Percentiles rank a stretch among this genome's conserved stretches.
Conservation (phyloP, 2,797 vertebrate species). For the Bufotes viridis region DNA sequence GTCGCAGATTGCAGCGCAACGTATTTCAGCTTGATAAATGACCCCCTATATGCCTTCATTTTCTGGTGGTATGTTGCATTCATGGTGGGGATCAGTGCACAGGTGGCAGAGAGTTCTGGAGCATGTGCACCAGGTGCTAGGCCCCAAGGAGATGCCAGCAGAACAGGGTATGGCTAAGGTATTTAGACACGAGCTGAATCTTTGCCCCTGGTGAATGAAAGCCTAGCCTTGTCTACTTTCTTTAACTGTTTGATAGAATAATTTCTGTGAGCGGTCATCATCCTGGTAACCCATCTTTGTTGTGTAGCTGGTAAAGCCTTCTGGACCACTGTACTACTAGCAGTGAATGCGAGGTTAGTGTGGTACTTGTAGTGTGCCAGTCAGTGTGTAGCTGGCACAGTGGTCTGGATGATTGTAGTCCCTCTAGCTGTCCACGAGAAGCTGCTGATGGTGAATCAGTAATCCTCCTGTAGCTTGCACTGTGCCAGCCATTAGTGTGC, state of each 20-base stretch:
- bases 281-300: too few relatives aligned
- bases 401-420: background rate
- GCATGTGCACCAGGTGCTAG: too few relatives aligned
- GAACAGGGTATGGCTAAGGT: background rate
- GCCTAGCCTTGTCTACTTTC: background rate
- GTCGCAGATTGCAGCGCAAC: too few relatives aligned
- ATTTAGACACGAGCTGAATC: background rate
- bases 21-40: too few relatives aligned
- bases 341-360: background rate
- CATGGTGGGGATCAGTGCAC: too few relatives aligned
- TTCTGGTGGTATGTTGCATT: too few relatives aligned
- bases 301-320: background rate
- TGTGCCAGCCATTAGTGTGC: constrained; percentile 32
- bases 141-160: background rate
- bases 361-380: background rate
- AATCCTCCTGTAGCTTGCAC: background rate
- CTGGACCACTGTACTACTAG: too few relatives aligned
- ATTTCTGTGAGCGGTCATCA: too few relatives aligned
- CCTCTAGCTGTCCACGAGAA: background rate
- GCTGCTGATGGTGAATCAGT: background rate
- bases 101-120: too few relatives aligned
- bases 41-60: too few relatives aligned
- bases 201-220: background rate
- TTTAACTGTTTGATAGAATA: background rate
- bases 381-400: constrained; percentile 12